Percentiles rank a stretch among this genome's conserved stretches.
These are phyloP conservation scores for Tinea trinotella DNA, from an alignment of 2,888 invertebrate species.

Conservation along the genomic window DNA sequence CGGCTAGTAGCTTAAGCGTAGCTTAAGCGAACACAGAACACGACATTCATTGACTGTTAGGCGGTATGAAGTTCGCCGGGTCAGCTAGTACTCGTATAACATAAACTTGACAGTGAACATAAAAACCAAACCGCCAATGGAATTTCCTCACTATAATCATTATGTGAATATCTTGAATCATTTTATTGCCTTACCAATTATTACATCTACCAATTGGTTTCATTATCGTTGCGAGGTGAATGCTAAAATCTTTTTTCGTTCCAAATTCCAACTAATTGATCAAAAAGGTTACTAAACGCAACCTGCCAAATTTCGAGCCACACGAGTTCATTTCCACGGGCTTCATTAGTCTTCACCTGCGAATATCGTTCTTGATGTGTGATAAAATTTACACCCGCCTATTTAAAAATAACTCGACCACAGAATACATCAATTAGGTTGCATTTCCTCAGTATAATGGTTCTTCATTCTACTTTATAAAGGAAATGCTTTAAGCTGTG, in stretches of 20 bases:
- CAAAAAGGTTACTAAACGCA: background rate
- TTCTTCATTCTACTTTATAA: background rate
- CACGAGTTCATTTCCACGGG: background rate
- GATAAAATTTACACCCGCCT: conserved; percentile 5
- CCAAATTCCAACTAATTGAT: conserved; percentile 12
- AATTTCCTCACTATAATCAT: background rate
- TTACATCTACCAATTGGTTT: background rate
- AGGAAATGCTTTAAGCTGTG: background rate
- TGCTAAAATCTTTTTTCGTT: conserved; percentile 1
- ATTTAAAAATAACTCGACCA: conserved; percentile 17
- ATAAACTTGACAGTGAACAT: too few relatives aligned
- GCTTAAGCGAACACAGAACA: too few relatives aligned
- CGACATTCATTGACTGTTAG: too few relatives aligned
- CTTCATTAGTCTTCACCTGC: conserved; percentile 18
- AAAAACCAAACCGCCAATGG: too few relatives aligned
- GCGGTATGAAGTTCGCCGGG: too few relatives aligned
- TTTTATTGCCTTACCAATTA: background rate
- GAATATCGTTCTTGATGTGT: conserved; percentile 17
- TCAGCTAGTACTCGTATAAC: too few relatives aligned
- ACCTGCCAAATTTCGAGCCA: background rate
- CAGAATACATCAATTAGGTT: background rate
- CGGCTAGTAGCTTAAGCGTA: too few relatives aligned
- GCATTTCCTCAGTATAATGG: background rate
- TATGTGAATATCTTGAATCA: background rate
- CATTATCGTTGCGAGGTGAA: conserved; percentile 8